phyloP scores from a whole-genome alignment of 1,140 invertebrate species.

The Anastrepha obliqua region DNA sequence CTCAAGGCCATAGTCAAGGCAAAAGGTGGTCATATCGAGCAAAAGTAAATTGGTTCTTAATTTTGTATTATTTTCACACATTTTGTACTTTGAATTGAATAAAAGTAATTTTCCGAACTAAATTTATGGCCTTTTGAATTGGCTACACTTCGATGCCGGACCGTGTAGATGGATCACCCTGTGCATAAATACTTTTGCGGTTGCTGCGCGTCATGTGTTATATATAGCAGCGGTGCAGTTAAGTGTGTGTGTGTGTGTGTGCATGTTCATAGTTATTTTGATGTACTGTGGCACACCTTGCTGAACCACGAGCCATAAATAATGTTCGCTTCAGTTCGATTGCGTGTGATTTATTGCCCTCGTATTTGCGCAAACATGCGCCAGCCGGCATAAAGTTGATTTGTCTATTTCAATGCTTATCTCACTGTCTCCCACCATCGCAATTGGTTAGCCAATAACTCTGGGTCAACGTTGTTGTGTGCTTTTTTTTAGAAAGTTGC shows the following conservation, averaged over 20 bases:
- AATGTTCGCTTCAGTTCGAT: neutral
- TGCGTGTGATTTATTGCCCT: slow-evolving; percentile 41
- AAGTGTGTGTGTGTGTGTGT: neutral
- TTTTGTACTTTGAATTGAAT: too few relatives aligned
- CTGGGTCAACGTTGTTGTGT: neutral
- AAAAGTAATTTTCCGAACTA: too few relatives aligned
- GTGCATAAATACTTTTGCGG: neutral
- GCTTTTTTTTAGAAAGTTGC: neutral
- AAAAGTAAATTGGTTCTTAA: too few relatives aligned
- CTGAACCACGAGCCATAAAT: slow-evolving; percentile 24
- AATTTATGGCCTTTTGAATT: too few relatives aligned
- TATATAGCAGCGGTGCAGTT: neutral
- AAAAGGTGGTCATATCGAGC: too few relatives aligned
- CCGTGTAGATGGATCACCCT: too few relatives aligned
- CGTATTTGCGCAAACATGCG: neutral
- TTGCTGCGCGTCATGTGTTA: neutral
- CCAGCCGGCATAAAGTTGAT: neutral
- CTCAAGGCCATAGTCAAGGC: too few relatives aligned
- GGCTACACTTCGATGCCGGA: too few relatives aligned
- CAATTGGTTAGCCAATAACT: neutral
- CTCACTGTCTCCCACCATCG: neutral
- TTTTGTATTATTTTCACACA: too few relatives aligned
- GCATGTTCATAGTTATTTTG: too few relatives aligned
- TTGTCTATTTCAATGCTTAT: neutral
- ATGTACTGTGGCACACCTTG: neutral